A percentile compares a stretch with the other conserved stretches of the same genome.
Conservation (phyloP, 2,888 invertebrate species). For the Maniola hyperantus region DNA sequence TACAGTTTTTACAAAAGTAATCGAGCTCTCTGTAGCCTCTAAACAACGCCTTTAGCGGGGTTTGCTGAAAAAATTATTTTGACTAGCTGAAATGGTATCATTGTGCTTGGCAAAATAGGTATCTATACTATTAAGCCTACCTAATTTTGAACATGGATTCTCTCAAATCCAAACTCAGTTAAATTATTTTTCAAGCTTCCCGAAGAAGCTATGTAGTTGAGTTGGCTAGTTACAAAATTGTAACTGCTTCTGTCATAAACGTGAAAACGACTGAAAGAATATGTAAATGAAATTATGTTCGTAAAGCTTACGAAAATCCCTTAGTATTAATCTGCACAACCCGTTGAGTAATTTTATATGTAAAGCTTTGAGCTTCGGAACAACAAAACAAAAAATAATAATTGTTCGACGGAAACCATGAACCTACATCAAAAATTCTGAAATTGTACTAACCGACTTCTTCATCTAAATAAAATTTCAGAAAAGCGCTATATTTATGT, state of each 20-base stretch:
- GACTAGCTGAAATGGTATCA: neutral
- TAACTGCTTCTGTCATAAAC: neutral
- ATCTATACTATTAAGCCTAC: too few species aligned
- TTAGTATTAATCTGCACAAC: neutral
- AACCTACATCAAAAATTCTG: neutral
- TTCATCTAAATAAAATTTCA: neutral
- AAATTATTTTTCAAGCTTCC: too few species aligned
- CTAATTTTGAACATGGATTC: too few species aligned
- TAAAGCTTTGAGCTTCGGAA: constrained; percentile 4
- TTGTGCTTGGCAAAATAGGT: too few species aligned
- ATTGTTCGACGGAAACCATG: neutral
- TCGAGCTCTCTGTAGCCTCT: too few species aligned
- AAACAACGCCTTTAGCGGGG: too few species aligned
- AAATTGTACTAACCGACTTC: neutral
- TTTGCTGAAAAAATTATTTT: too few species aligned
- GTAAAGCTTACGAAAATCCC: neutral
- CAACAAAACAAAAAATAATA: neutral
- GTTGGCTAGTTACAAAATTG: neutral
- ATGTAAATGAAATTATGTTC: neutral
- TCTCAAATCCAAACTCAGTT: too few species aligned
- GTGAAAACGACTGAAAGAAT: neutral
- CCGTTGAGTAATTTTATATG: constrained; percentile 9
- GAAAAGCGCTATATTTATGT: too few species aligned
- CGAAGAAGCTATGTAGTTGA: too few species aligned
- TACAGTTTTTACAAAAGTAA: neutral